Base-by-base conservation (phyloP, 2,888 invertebrate genomes). In the Pediacus dermestoides region DNA sequence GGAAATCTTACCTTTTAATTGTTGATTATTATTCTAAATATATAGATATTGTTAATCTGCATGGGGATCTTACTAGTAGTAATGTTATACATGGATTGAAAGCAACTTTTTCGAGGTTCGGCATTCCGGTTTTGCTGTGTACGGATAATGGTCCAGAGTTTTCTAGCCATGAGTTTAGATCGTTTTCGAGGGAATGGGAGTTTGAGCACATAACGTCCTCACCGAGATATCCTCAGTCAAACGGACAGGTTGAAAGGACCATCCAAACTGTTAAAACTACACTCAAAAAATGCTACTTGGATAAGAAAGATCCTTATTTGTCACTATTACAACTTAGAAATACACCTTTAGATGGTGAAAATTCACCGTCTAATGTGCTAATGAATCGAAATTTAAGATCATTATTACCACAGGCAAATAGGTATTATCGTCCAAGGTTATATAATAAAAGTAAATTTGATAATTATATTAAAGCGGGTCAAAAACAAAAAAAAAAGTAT, bases 321-420 rank as follows among this genome's bases (percentile, higher is more conserved):
- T 50, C 42, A 35, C 39, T 46, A 4, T 25, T 52, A 7, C 16
- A 44, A 8, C 40, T 43, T 31, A 48, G 45, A 18, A 42, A 34
- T 14, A 53, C 53, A 30, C 46, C 52, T 4, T 44, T 53, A 36
- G 22, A 39, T 8, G 35, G 41, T 11, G 34, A 48, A 40, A 47
- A 50, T 22, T 35, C 50, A 30, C 53, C 54, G 6, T 34, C 44
- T 18, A 40, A 48, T 27, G 9, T 50, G 11, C 32, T 50, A 18
- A 50, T 52, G 49, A 50, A 46, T 23, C 35, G 52, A 37, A 55
- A 37, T 22, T 36, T 55, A 30, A 45, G 49, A 46, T 21, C 16
- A 2, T 2, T 39, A 12, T 7, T 39, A 10, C 39, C 35, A 1
- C 6, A 35, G 6, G 6, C n/a, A 22, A 16, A 39, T 14, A 35